These are phyloP conservation scores for Pachycephala philippinensis DNA, from an alignment of 2,113 vertebrate genomes.

Conservation along the genomic window DNA sequence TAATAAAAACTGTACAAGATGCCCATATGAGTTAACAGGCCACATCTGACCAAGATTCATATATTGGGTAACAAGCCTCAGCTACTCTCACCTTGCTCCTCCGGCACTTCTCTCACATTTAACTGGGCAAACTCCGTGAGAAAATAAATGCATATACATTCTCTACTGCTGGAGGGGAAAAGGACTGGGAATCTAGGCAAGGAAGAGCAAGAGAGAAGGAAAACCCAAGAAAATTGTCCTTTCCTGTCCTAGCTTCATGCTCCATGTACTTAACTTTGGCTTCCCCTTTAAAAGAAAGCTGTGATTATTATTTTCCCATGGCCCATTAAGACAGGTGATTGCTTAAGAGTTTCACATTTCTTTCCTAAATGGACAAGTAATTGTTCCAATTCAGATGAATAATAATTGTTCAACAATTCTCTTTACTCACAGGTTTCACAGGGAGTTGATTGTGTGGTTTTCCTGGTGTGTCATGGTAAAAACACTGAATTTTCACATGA, in stretches of 20 bases:
- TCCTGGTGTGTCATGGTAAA: neutral
- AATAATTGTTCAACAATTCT: too few species aligned
- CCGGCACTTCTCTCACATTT: neutral
- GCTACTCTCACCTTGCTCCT: neutral
- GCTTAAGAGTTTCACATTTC: neutral
- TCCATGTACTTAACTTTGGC: neutral
- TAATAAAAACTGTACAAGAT: neutral
- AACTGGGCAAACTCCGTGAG: neutral
- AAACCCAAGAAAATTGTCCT: neutral
- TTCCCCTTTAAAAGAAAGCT: neutral
- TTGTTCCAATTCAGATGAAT: too few species aligned
- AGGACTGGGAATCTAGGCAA: neutral
- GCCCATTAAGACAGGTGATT: neutral
- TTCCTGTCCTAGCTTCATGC: neutral
- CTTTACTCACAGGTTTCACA: neutral
- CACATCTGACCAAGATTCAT: neutral
- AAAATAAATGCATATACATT: neutral
- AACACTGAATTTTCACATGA: slow-evolving; percentile 1
- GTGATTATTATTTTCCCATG: neutral
- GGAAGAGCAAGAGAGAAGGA: neutral
- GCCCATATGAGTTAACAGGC: neutral
- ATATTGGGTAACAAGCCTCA: neutral
- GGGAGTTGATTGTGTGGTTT: slow-evolving; percentile 6
- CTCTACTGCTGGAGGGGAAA: neutral
- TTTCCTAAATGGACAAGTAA: neutral